Evolutionary conservation across 2,113 vertebrate genomes (phyloP).

Genomic region (Petaurus breviceps): DNA sequence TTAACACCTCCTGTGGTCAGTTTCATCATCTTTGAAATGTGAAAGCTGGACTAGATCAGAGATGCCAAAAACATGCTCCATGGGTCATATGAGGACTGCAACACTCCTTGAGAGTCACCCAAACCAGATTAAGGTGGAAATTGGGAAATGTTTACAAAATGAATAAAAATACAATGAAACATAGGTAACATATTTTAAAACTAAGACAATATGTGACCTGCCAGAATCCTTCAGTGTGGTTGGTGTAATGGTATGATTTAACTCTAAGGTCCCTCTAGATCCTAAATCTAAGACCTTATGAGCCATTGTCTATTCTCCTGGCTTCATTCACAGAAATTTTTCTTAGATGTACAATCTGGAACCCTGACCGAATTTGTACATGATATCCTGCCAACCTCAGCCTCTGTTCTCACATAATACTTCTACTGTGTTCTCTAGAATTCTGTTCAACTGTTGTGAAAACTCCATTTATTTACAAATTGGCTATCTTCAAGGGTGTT

Average conservation of each 20-base stretch:
- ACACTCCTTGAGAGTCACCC: not conserved
- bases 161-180: not conserved
- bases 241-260: not conserved
- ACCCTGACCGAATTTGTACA: not conserved
- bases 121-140: not conserved
- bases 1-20: not conserved
- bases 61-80: not conserved
- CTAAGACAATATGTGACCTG: not conserved
- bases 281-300: not conserved
- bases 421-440: slow-evolving; percentile 43
- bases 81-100: not conserved
- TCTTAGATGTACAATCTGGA: not conserved
- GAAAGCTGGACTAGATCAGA: not conserved
- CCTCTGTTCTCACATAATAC: slow-evolving; percentile 30
- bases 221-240: not conserved
- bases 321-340: not conserved
- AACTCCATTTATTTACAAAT: slow-evolving; percentile 43
- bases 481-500: slow-evolving; percentile 38
- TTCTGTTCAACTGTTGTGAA: slow-evolving; percentile 41
- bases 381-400: slow-evolving; percentile 17
- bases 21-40: not conserved
- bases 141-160: not conserved
- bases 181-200: not conserved
- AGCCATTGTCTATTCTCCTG: slow-evolving; percentile 1
- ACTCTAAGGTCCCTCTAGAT: not conserved